Percentiles rank a stretch among this genome's conserved stretches.
These are phyloP conservation scores for Pantherophis guttatus DNA, from an alignment of 2,113 vertebrate genomes.

Conservation along the genomic window DNA sequence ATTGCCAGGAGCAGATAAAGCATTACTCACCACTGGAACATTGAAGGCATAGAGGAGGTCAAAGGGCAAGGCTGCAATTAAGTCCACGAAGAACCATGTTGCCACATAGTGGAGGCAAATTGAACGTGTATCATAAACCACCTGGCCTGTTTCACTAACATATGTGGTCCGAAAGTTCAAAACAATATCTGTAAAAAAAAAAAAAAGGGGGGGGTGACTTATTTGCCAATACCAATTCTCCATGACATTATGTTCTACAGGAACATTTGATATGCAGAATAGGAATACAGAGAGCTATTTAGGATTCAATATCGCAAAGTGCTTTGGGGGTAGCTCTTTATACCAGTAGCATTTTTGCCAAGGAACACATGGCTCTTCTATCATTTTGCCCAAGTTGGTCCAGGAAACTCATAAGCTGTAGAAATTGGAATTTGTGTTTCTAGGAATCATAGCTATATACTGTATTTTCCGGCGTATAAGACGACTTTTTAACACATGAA, in stretches of 20 bases:
- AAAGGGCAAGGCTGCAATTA: constrained; percentile 87
- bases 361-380: background rate
- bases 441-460: background rate
- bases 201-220: background rate
- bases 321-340: background rate
- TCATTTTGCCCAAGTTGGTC: background rate
- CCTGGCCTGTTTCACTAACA: constrained; percentile 87
- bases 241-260: background rate
- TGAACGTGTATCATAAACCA: constrained; percentile 82
- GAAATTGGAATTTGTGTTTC: background rate
- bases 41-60: constrained; percentile 90
- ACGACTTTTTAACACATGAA: too few species aligned
- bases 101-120: constrained; percentile 88
- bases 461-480: too few species aligned
- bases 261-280: background rate
- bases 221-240: too few species aligned
- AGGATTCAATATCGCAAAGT: background rate
- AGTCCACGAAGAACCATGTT: constrained; percentile 90
- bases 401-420: background rate
- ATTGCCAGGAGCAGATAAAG: background rate
- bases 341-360: background rate
- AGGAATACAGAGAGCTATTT: background rate
- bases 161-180: constrained; percentile 86
- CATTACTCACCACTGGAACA: constrained; percentile 82
- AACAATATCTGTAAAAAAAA: constrained; percentile 77